phyloP scores from a whole-genome alignment of 2,797 vertebrate species.

The Brachyrhaphis roseni region DNA sequence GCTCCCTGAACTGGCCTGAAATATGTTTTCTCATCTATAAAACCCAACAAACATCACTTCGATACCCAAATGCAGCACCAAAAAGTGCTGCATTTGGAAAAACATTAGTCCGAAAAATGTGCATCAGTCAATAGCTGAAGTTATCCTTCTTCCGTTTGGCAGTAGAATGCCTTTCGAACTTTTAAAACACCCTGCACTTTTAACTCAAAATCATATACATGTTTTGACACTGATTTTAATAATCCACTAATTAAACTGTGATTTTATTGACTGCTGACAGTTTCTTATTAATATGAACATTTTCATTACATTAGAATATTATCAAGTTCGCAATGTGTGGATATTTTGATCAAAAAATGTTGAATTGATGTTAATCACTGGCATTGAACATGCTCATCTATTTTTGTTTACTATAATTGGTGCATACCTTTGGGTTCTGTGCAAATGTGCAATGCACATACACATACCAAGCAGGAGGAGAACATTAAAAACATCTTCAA shows the following conservation, averaged over 20 bases:
- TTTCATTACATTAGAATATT: background rate
- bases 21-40: constrained; percentile 59
- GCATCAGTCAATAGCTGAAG: background rate
- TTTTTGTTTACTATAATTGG: background rate
- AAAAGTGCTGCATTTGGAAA: constrained; percentile 54
- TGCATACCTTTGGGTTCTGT: background rate
- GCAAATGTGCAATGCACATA: background rate
- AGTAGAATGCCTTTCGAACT: background rate
- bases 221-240: background rate
- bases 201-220: background rate
- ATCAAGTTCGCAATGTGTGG: background rate
- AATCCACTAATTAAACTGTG: background rate
- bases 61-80: constrained; percentile 46
- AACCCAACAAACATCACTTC: constrained; percentile 41
- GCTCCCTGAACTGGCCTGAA: constrained; percentile 53
- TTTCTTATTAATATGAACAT: background rate
- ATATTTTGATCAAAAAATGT: background rate
- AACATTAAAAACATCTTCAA: background rate
- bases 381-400: background rate
- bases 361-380: background rate
- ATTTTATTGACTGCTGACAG: background rate
- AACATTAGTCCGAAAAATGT: too few relatives aligned
- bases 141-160: background rate
- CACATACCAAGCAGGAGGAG: background rate
- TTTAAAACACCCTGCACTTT: background rate